Base-by-base conservation (phyloP, 2,113 vertebrate genomes). In the Numenius arquata region DNA sequence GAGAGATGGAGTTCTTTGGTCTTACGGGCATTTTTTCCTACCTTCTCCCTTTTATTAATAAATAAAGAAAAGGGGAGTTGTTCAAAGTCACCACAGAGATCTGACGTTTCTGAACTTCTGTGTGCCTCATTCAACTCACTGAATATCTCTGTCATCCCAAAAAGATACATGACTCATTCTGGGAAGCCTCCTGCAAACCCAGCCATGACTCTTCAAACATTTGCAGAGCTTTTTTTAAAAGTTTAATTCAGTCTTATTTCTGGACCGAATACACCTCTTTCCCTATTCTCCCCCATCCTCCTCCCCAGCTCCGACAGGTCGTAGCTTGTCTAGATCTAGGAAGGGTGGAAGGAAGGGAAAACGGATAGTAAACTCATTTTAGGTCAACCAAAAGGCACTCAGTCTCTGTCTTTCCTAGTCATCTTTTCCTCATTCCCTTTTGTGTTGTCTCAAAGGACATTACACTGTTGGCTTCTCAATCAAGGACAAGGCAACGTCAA, bases 21-120 rank as follows among this genome's bases (percentile, higher is more conserved):
- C 84, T 76, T 85, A 56, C 50, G 13, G 55, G 92, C 58, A 5
- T 92, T 96, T 96, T 95, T 66, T n/a, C 70, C 40, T 78, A 66
- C 58, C 41, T 91, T 85, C 87, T 83, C 52, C 66, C 48, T 96
- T 93, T 92, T 92, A 93, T 93, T 94, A 92, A 96, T 79, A 96
- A 93, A 88, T 89, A 86, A 94, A 95, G 80, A 89, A 94, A 84
- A 92, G 77, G 80, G 47, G 32, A 86, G 68, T 65, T 91, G 40
- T 89, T 97, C 73, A 91, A 91, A 96, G 91, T 63, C 72, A 73
- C 78, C 50, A 20, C 63, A 85, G 87, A 96, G 76, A 94, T 95
- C 72, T 91, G 89, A 89, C 2, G 5, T 62, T 78, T 80, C 67
- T 81, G 84, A 94, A 80, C 91, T 81, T 89, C 67, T 93, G 56